Percentiles rank a stretch among this genome's conserved stretches.
Conservation (phyloP, 2,888 invertebrate genomes). For the Frankliniella fusca region DNA sequence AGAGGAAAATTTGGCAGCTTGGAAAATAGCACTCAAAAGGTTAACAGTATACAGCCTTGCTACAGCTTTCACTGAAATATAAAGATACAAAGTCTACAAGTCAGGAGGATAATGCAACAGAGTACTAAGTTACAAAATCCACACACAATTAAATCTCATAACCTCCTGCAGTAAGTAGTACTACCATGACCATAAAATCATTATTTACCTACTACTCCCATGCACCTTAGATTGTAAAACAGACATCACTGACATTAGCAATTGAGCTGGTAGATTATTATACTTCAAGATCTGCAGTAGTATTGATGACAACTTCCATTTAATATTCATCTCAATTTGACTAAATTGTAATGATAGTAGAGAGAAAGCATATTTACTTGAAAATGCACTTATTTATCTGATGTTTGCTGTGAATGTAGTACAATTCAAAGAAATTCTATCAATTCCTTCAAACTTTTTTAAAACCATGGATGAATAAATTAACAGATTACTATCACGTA, state of each 20-base stretch:
- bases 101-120: background rate
- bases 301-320: background rate
- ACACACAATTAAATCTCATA: background rate
- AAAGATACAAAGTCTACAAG: background rate
- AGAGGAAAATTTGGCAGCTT: background rate
- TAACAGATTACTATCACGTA: too few relatives aligned
- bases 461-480: too few relatives aligned
- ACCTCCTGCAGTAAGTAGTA: background rate
- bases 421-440: too few relatives aligned
- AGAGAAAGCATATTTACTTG: too few relatives aligned
- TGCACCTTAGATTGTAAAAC: background rate
- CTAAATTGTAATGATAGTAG: background rate
- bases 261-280: background rate
- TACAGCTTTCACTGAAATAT: background rate
- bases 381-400: too few relatives aligned
- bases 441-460: too few relatives aligned
- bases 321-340: background rate
- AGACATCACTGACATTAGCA: background rate
- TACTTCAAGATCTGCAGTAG: background rate
- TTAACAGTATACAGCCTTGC: background rate
- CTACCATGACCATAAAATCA: background rate
- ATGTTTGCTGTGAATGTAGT: too few relatives aligned
- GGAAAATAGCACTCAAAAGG: background rate
- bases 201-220: constrained; percentile 2
- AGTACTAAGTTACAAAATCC: background rate